Percentiles rank a stretch among this genome's conserved stretches.
Conservation (phyloP, 1,140 invertebrate genomes). For the Sogatella furcifera region DNA sequence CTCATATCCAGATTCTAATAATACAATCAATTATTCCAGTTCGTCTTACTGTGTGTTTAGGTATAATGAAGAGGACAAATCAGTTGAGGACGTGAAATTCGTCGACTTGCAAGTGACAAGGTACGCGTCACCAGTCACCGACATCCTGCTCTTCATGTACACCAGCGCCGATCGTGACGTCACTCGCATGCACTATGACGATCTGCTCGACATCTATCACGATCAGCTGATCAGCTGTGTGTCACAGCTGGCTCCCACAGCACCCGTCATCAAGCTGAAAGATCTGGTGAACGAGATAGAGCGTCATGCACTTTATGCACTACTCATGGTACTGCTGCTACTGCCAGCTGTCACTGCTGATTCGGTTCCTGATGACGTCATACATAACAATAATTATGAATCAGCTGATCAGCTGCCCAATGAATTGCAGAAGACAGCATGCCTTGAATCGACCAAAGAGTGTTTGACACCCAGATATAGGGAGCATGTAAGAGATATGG, state of each 20-base stretch:
- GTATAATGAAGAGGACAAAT: slow-evolving; percentile 19
- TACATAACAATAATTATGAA: not conserved
- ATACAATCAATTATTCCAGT: too few relatives aligned
- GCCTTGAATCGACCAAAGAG: not conserved
- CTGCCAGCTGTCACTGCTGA: slow-evolving; percentile 15
- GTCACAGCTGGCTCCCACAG: slow-evolving; percentile 4
- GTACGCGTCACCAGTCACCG: slow-evolving; percentile 32
- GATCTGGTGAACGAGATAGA: slow-evolving; percentile 16
- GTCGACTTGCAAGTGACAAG: slow-evolving; percentile 34
- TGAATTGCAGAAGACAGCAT: not conserved
- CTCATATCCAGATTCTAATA: too few relatives aligned
- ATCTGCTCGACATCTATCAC: slow-evolving; percentile 42
- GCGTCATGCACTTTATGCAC: slow-evolving; percentile 15
- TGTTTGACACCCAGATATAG: slow-evolving; percentile 5
- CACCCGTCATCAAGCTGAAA: slow-evolving; percentile 5
- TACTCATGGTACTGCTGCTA: slow-evolving; percentile 18
- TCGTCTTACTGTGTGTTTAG: too few relatives aligned
- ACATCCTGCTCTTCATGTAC: slow-evolving; percentile 34
- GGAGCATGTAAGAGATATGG: slow-evolving; percentile 13
- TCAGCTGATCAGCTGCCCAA: not conserved
- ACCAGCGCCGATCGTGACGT: slow-evolving; percentile 37
- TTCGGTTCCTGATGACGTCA: not conserved
- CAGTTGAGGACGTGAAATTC: slow-evolving; percentile 26
- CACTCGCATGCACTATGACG: slow-evolving; percentile 34
- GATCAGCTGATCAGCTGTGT: slow-evolving; percentile 30